A percentile compares a stretch with the other conserved stretches of the same genome.
Conservation (phyloP, 2,113 vertebrate genomes). For the Collichthys lucidus region DNA sequence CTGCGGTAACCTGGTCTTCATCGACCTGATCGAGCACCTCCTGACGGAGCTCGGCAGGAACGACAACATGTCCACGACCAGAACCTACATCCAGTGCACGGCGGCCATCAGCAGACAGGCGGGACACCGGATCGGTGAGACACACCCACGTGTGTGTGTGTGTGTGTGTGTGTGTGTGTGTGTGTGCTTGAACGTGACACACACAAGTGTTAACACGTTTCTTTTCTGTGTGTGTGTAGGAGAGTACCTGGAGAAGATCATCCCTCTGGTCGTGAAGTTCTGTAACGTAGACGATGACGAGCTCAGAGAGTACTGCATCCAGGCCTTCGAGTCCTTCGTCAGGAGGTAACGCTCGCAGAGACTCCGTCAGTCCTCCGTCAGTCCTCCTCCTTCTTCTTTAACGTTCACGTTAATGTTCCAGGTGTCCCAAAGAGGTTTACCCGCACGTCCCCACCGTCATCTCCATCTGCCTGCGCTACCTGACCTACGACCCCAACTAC, state of each 20-base stretch:
- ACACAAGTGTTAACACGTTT: too few species aligned
- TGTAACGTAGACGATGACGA: slow-evolving; percentile 98
- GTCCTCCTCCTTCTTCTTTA: too few species aligned
- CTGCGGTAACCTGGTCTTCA: slow-evolving; percentile 98
- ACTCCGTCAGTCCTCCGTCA: accelerated
- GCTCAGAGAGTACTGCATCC: slow-evolving; percentile 98
- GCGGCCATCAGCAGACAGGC: slow-evolving; percentile 99
- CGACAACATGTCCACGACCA: slow-evolving; percentile 99
- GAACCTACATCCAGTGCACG: slow-evolving; percentile 99
- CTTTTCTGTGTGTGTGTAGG: slow-evolving; percentile 78
- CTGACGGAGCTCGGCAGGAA: slow-evolving; percentile 96
- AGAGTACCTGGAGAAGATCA: slow-evolving; percentile 99
- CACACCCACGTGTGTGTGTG: slow-evolving; percentile 67
- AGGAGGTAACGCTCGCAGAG: slow-evolving; percentile 84
- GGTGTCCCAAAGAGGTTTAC: slow-evolving; percentile 99
- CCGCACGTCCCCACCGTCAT: slow-evolving; percentile 97
- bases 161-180: slow-evolving; percentile 89
- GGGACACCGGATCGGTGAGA: slow-evolving; percentile 97
- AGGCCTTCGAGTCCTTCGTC: slow-evolving; percentile 98
- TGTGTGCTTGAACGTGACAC: slow-evolving; percentile 86
- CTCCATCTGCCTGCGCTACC: slow-evolving; percentile 97
- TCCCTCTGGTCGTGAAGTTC: slow-evolving; percentile 98
- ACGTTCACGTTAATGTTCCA: slow-evolving; percentile 42
- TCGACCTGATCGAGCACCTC: slow-evolving; percentile 98
- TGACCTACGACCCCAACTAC: slow-evolving; percentile 99